Percentiles rank a stretch among this genome's conserved stretches.
Evolutionary conservation across 2,888 invertebrate species (phyloP).

Genomic region (Cerastis leucographa): DNA sequence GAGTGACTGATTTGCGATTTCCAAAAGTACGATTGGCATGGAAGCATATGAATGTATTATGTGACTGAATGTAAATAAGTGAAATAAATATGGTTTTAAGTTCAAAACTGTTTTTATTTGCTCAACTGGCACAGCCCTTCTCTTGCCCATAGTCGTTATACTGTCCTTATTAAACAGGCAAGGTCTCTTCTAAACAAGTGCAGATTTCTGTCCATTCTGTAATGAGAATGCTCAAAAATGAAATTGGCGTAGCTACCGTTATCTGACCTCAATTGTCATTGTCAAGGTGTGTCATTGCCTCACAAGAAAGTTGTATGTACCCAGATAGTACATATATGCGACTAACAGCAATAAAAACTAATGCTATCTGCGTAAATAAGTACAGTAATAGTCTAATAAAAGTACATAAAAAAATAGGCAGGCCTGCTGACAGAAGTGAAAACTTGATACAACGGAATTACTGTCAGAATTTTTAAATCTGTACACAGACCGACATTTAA

Average conservation of each 20-base stretch:
- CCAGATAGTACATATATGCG: not conserved
- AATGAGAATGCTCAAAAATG: not conserved
- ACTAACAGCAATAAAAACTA: not conserved
- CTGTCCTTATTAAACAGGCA: not conserved
- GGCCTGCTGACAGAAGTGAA: no score
- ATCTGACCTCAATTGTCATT: conserved; percentile 36
- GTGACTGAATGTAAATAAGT: conserved; percentile 86
- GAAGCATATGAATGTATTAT: conserved; percentile 71
- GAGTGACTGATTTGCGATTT: conserved; percentile 78
- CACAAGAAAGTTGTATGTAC: conserved; percentile 16
- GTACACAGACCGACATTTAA: no score
- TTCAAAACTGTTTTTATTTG: conserved; percentile 64
- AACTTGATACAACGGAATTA: no score
- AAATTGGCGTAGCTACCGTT: conserved; percentile 6
- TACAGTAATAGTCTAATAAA: no score
- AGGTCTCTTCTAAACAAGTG: not conserved
- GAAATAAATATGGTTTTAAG: conserved; percentile 87
- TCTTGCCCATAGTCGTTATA: not conserved
- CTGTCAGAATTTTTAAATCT: no score
- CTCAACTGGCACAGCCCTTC: not conserved
- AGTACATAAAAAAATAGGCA: no score
- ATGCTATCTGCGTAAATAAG: not conserved
- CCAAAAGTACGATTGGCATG: conserved; percentile 73
- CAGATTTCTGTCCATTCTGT: not conserved
- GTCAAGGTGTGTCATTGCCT: conserved; percentile 18